Evolutionary conservation across 2,888 invertebrate genomes (phyloP), one percentile per base, ranked within the genome.

Genomic region (Lithophane leautieri): DNA sequence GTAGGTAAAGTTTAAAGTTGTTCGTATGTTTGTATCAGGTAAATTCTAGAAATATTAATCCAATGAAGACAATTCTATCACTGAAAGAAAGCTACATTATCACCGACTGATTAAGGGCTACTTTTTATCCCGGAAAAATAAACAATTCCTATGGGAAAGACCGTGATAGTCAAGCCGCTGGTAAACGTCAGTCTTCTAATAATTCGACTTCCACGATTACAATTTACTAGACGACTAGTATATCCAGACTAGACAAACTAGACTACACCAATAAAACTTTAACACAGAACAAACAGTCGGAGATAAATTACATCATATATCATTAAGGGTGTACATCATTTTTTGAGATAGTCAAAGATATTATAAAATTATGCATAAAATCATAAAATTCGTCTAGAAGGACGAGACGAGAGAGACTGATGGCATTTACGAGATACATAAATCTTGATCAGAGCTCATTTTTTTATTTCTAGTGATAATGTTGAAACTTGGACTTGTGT

Each of bases 371-470:
- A 82, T 77, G 52, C 61, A 72, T 63, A 81, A 40, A 62, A 81
- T 75, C 82, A 72, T 81, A 82, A 78, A 73, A 68, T 65, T 68
- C 63, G 67, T 81, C 73, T 82, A 47, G 70, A 63, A 73, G 25
- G 19, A 75, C 60, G 56, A 78, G 62, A 69, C 42, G 54, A 79
- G 54, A 61, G 71, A 77, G 70, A 78, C 74, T 68, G 70, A 80
- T 68, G 72, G 42, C 68, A 65, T 73, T 77, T 65, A 75, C 58
- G 52, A 84, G 44, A 75, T 77, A 70, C 75, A 73, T 76, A 73
- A 72, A 62, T 50, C 67, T 73, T 68, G 50, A 70, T 85, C 19
- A 54, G 42, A 60, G 67, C 61, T 70, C 62, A 25, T 62, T 72
- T 77, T 62, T 72, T 77, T 58, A 47, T 81, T 81, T 14, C 68